Conservation (phyloP, 2,113 vertebrate species). For the Engystomops pustulosus region DNA sequence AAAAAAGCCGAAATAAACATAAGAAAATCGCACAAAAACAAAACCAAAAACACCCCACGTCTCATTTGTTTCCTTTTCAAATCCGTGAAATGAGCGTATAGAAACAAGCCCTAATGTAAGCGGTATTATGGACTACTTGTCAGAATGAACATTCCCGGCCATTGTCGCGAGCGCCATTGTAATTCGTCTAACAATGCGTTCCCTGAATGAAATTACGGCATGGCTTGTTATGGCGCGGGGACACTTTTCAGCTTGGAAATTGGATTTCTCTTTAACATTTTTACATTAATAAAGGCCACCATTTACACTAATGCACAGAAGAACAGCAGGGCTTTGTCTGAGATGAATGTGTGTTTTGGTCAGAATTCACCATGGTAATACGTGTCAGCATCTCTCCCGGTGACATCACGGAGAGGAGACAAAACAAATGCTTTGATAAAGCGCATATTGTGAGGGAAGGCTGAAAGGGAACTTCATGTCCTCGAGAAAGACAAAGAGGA, state of each 20-base stretch:
- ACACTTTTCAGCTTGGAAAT: conserved; percentile 49
- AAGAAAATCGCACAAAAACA: neutral
- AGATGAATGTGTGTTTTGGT: conserved; percentile 33
- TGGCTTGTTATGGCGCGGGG: conserved; percentile 36
- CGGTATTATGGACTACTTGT: conserved; percentile 35
- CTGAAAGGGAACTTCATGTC: neutral
- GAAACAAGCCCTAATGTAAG: conserved; percentile 43
- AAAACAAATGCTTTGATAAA: conserved; percentile 50
- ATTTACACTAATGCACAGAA: conserved; percentile 42
- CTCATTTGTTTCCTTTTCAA: conserved; percentile 42
- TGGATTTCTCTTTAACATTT: conserved; percentile 58
- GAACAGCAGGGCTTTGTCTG: conserved; percentile 46
- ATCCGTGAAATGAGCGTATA: neutral
- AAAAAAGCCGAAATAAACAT: neutral
- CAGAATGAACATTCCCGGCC: conserved; percentile 26
- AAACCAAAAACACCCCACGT: neutral
- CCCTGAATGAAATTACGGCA: conserved; percentile 36
- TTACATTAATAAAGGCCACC: conserved; percentile 55
- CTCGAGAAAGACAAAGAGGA: conserved; percentile 13
- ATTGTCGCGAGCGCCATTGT: conserved; percentile 37
- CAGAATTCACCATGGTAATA: conserved; percentile 51
- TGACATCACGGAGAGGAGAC: conserved; percentile 47
- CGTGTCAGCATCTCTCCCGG: conserved; percentile 31
- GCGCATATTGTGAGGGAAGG: neutral
- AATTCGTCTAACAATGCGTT: conserved; percentile 40